Base-by-base conservation (phyloP, 2,113 vertebrate genomes). In the Atractosteus spatula region DNA sequence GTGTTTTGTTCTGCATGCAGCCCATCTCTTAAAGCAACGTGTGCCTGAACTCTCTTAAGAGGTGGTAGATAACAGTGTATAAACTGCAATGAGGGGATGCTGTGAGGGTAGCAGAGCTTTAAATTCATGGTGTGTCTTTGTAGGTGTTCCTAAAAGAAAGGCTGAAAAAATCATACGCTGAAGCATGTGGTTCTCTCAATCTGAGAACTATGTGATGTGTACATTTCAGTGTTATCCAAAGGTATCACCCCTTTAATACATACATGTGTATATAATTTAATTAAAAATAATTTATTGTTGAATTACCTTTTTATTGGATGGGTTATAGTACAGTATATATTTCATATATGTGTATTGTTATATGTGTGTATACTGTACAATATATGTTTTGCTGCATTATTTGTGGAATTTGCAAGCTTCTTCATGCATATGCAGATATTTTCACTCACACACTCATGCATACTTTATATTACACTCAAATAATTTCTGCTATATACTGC, bases 381-480 rank as follows among this genome's bases (percentile, higher is more conserved):
- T 57, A 13, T 59, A 13, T 13, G n/a, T 59, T 5, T 59, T 5
- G 11, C 3, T 59, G 14, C 14, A 13, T 5, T 59, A 13, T n/a
- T 16, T 59, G 57, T 59, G 12, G 14, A 59, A 59, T 59, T 59
- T 51, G 5, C 47, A 7, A 7, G 47, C 47, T 51, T 51, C 47
- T 51, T 51, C 47, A 7, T 51, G 10, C 10, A 51, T 51, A 10
- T 51, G 47, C 47, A 51, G 47, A 10, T 0, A 51, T 10, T 51
- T 10, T 10, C 42, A 82, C 76, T 74, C 79, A 6, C 47, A 8
- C 79, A 79, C 77, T 85, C 86, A 88, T 85, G 87, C 88, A 77
- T 84, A 29, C 29, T 29, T 29, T 29, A 81, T 71, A 71, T 80
- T 80, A 85, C 78, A 83, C 78, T 84, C 83, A 89, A 89, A 87